phyloP scores from a whole-genome alignment of 2,113 vertebrate species.

The Ciconia stormi region DNA sequence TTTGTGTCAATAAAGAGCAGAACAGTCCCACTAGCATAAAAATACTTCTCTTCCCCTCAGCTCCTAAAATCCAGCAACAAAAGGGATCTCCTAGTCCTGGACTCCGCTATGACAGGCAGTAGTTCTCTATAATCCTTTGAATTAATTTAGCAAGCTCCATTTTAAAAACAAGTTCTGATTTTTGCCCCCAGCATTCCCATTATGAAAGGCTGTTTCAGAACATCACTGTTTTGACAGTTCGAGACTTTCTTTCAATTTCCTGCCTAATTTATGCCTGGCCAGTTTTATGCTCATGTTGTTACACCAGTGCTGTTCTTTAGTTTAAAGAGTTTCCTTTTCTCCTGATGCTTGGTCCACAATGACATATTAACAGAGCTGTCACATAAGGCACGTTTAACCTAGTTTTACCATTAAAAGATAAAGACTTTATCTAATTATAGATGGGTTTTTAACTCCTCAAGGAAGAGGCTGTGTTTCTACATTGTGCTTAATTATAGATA shows the following conservation, averaged over 20 bases:
- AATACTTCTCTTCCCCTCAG: background rate
- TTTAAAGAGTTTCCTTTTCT: slow-evolving; percentile 32
- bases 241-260: slow-evolving; percentile 52
- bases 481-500: slow-evolving; percentile 8
- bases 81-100: slow-evolving; percentile 43
- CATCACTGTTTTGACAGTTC: slow-evolving; percentile 26
- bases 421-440: slow-evolving; percentile 39
- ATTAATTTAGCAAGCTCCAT: slow-evolving; percentile 45
- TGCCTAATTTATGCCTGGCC: slow-evolving; percentile 45
- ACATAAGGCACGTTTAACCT: slow-evolving; percentile 31
- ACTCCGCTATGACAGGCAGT: background rate
- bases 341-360: slow-evolving; percentile 10
- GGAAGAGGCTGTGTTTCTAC: background rate
- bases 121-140: slow-evolving; percentile 22
- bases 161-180: slow-evolving; percentile 60
- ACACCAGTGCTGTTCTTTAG: background rate
- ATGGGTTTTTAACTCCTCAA: background rate
- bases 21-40: slow-evolving; percentile 5
- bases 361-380: slow-evolving; percentile 19
- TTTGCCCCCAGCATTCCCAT: slow-evolving; percentile 52
- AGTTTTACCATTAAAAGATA: slow-evolving; percentile 19
- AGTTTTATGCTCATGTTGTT: slow-evolving; percentile 8
- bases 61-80: slow-evolving; percentile 6
- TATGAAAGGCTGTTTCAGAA: slow-evolving; percentile 61
- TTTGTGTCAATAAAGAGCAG: slow-evolving; percentile 45